Evolutionary conservation across 2,888 invertebrate genomes (phyloP), one percentile per base, ranked within the genome.

Genomic region (Strigamia maritima): DNA sequence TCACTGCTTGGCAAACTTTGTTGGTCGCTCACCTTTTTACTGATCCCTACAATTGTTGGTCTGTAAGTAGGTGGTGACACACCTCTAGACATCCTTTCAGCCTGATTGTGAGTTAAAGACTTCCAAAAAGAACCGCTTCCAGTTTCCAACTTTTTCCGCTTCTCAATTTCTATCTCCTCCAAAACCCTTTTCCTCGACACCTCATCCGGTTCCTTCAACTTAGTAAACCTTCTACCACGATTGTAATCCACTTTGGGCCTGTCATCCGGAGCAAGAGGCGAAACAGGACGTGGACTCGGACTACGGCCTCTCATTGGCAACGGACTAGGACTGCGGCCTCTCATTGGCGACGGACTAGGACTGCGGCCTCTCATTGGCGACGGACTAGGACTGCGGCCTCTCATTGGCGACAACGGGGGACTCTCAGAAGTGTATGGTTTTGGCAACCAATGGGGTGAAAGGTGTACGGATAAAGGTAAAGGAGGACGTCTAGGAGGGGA

Each of bases 401-500:
- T n/a, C 49, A 49, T 49, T 49, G 49, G 49, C 8, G 49, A 49
- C 28, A 70, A 70, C 22, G 28, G 70, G 16, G 70, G 70, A 70
- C 24, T 70, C 28, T 70, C 19, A 14, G 70, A 70, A 26, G n/a
- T 8, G 28, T 77, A 77, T 14, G 77, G 77, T 77, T 44, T 19
- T 1, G 77, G 77, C 12, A 77, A 16, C 19, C n/a, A 77, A 40
- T 77, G 77, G 19, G 19, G 22, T 19, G 77, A 38, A 3, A 40
- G 35, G 14, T 38, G 19, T 2, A 77, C 8, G 19, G 77, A 77
- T 2, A 77, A 4, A 8, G 77, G 77, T 38, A 77, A 24, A 44
- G 77, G 77, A 14, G 77, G 77, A 44, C 77, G 77, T 77, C 77
- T 40, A 19, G 77, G 77, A 16, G 77, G 77, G 16, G 77, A 28